These are phyloP conservation scores for Urophycis tenuis DNA, from an alignment of 2,797 vertebrate species.

Conservation along the genomic window DNA sequence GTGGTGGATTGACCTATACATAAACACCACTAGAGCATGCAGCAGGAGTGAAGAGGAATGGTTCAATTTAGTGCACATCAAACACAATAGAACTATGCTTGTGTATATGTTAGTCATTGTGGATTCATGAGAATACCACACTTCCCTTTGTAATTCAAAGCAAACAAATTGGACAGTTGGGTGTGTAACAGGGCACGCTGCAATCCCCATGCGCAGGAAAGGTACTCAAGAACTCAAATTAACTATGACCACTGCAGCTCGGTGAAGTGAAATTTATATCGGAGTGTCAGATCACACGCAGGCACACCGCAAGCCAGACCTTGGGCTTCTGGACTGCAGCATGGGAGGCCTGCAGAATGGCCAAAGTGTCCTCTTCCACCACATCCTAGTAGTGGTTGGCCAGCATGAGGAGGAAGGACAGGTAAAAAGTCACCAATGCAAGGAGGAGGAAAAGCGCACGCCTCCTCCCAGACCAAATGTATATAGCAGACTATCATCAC, in stretches of 20 bases:
- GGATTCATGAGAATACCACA: constrained; percentile 10
- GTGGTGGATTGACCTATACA: neutral
- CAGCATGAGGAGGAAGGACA: constrained; percentile 50
- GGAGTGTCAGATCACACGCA: constrained; percentile 43
- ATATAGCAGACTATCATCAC: neutral
- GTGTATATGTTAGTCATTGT: neutral
- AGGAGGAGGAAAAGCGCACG: neutral
- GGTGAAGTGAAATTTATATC: constrained; percentile 5
- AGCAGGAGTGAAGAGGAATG: neutral
- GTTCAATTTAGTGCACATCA: neutral
- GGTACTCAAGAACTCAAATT: neutral
- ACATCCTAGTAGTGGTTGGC: constrained; percentile 66
- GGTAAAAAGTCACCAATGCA: constrained; percentile 63
- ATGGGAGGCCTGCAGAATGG: constrained; percentile 67
- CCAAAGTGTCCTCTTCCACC: constrained; percentile 72
- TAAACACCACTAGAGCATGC: neutral
- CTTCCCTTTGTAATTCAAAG: neutral
- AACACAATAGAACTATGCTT: no score
- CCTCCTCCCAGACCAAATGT: neutral
- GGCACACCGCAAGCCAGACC: constrained; percentile 66
- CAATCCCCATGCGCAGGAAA: constrained; percentile 15
- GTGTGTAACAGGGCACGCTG: constrained; percentile 33
- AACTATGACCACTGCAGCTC: constrained; percentile 28
- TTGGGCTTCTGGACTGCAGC: constrained; percentile 66
- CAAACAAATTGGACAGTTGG: constrained; percentile 13